Evolutionary conservation across 2,797 vertebrate genomes (phyloP).

Genomic region (Sphenopsis melanotis): DNA sequence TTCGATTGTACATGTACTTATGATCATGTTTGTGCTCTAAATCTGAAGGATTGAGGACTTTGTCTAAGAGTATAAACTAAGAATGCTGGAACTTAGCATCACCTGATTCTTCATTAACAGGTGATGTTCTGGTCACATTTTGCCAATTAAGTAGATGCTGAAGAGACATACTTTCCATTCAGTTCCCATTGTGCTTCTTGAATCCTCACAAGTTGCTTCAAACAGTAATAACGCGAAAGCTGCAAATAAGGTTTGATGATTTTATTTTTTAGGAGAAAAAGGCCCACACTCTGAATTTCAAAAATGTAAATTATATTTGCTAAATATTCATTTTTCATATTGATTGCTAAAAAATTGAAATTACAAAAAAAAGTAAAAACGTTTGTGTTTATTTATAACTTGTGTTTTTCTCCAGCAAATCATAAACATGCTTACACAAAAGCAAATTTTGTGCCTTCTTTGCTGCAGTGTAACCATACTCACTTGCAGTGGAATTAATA

Average conservation of each 20-base stretch:
- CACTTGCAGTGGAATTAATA: not conserved
- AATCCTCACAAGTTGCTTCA: not conserved
- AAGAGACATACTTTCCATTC: not conserved
- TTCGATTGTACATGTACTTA: accelerated
- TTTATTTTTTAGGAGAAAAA: not conserved
- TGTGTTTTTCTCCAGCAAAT: not conserved
- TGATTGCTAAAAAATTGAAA: not conserved
- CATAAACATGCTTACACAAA: not conserved
- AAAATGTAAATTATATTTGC: not conserved
- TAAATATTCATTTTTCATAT: not conserved
- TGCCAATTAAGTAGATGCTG: not conserved
- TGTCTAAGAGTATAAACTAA: not conserved
- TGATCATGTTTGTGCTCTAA: not conserved
- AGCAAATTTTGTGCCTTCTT: not conserved
- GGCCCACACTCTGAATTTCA: not conserved
- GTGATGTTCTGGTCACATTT: not conserved
- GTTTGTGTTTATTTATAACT: not conserved
- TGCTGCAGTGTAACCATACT: not conserved
- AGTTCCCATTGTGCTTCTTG: not conserved
- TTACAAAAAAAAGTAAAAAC: accelerated
- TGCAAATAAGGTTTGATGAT: not conserved
- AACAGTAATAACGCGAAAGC: not conserved
- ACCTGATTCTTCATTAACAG: not conserved
- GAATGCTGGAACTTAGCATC: not conserved
- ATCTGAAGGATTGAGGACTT: not conserved